A percentile compares a stretch with the other conserved stretches of the same genome.
phyloP scores from a whole-genome alignment of 2,113 vertebrate genomes.

The Hiodon alosoides region DNA sequence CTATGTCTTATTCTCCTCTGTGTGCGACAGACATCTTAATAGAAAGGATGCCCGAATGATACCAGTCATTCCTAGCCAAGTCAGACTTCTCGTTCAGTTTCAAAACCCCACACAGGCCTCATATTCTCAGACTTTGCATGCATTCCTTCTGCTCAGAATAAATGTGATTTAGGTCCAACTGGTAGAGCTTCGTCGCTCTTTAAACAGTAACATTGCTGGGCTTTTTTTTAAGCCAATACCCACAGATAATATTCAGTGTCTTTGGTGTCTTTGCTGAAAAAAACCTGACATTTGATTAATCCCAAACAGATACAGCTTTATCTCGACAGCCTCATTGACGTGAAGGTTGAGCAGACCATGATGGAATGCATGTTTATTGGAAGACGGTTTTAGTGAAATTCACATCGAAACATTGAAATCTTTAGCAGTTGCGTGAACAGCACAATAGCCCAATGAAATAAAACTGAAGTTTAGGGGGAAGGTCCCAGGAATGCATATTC shows the following conservation, averaged over 20 bases:
- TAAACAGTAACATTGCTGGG: no score
- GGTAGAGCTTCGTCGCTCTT: no score
- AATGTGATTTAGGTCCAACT: no score
- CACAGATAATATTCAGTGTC: no score
- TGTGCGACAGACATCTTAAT: background rate
- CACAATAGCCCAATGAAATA: background rate
- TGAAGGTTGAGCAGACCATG: background rate
- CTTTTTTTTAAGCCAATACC: no score
- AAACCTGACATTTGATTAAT: background rate
- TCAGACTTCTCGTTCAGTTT: no score
- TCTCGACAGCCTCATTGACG: background rate
- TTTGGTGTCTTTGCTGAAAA: background rate
- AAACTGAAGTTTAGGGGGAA: background rate
- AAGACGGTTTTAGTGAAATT: constrained; percentile 25
- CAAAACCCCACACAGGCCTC: no score
- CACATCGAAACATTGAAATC: constrained; percentile 10
- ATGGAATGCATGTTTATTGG: constrained; percentile 21
- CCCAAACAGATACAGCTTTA: background rate
- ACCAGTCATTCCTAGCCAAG: no score
- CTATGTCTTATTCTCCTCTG: constrained; percentile 4
- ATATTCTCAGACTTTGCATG: no score
- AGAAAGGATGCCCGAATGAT: background rate
- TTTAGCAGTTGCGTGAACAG: background rate
- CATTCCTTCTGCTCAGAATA: no score
- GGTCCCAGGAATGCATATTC: constrained; percentile 24